A percentile compares a stretch with the other conserved stretches of the same genome.
Evolutionary conservation across 2,888 invertebrate genomes (phyloP).

Genomic region (Hanleya hanleyi): DNA sequence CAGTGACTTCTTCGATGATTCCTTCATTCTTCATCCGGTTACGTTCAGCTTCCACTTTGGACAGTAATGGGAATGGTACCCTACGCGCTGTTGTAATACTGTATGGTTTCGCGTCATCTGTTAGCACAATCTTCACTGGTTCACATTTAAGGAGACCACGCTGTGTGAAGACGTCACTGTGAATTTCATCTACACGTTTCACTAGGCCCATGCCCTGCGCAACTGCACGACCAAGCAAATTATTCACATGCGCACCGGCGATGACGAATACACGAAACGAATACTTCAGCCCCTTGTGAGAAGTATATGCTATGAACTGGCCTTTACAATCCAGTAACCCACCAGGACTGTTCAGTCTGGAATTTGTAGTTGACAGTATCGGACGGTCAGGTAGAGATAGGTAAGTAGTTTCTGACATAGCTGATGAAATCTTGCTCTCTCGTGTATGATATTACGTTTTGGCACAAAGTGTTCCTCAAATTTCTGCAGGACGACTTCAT

Average conservation of each 20-base stretch:
- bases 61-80: constrained; percentile 26
- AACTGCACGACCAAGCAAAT: too few species aligned
- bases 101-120: constrained; percentile 13
- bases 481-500: constrained; percentile 22
- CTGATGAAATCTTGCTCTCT: constrained; percentile 19
- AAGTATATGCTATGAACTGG: too few species aligned
- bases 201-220: too few species aligned
- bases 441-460: constrained; percentile 27
- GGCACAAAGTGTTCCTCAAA: constrained; percentile 26
- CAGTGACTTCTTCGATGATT: constrained; percentile 32
- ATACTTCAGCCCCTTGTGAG: too few species aligned
- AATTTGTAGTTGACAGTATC: constrained; percentile 29
- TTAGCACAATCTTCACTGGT: not conserved
- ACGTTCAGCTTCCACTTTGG: constrained; percentile 29
- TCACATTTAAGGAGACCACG: too few species aligned
- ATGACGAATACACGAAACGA: too few species aligned
- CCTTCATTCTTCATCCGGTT: constrained; percentile 27
- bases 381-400: constrained; percentile 21
- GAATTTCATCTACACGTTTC: too few species aligned
- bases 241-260: too few species aligned
- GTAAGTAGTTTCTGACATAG: constrained; percentile 17
- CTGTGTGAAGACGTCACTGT: too few species aligned
- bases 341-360: constrained; percentile 21
- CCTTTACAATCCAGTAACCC: constrained; percentile 23
- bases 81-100: constrained; percentile 19